phyloP scores from a whole-genome alignment of 2,797 vertebrate species.

The Semotilus atromaculatus region DNA sequence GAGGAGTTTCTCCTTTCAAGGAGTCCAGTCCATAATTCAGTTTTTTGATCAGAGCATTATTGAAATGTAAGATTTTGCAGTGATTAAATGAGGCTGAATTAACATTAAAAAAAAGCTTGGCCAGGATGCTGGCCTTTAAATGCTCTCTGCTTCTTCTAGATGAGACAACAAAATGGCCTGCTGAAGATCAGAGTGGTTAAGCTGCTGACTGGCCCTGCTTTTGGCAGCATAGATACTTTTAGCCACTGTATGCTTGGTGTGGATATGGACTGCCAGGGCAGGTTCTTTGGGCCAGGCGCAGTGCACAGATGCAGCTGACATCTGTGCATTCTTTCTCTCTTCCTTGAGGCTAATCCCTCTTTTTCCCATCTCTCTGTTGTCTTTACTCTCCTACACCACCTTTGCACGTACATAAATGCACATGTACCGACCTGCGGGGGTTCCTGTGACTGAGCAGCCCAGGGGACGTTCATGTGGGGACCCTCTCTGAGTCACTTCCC shows the following conservation, averaged over 20 bases:
- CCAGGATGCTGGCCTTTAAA: constrained; percentile 55
- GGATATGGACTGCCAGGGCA: constrained; percentile 52
- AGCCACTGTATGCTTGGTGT: constrained; percentile 64
- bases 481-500: constrained; percentile 53
- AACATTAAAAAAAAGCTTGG: constrained; percentile 11
- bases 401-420: constrained; percentile 27
- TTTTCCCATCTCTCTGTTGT: constrained; percentile 47
- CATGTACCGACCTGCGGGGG: constrained; percentile 39
- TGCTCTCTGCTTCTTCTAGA: constrained; percentile 55
- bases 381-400: constrained; percentile 29
- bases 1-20: background rate
- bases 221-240: constrained; percentile 63
- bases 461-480: background rate
- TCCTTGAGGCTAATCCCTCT: constrained; percentile 60
- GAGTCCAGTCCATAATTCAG: background rate
- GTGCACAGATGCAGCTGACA: constrained; percentile 68
- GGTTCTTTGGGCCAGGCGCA: constrained; percentile 57
- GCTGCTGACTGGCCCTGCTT: constrained; percentile 69
- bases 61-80: constrained; percentile 20
- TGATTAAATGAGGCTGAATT: constrained; percentile 25
- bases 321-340: constrained; percentile 62
- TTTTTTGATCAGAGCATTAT: constrained; percentile 6
- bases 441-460: constrained; percentile 17
- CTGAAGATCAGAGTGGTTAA: constrained; percentile 81
- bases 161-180: constrained; percentile 57